Evolutionary conservation across 2,888 invertebrate species (phyloP).

Genomic region (Camponotus fellah): DNA sequence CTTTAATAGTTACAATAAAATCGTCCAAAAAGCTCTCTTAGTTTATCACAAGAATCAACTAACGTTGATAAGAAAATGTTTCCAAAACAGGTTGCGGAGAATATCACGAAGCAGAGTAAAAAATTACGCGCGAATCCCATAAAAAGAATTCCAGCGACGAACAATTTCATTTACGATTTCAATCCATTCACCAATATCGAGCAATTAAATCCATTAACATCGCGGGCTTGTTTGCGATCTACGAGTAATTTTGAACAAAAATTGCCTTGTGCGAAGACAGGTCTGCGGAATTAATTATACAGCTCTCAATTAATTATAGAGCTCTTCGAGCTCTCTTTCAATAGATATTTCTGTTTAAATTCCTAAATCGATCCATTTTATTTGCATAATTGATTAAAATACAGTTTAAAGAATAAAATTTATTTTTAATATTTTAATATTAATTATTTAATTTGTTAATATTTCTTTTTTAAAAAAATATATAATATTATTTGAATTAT

Average conservation of each 20-base stretch:
- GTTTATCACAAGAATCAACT: background rate
- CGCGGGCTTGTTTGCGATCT: background rate
- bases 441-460: background rate
- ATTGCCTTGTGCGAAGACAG: slow-evolving; percentile 16
- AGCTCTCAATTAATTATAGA: no score
- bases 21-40: background rate
- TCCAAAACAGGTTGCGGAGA: slow-evolving; percentile 54
- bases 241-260: slow-evolving; percentile 28
- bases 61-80: slow-evolving; percentile 18
- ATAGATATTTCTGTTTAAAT: background rate
- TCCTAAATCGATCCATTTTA: background rate
- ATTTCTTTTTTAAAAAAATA: background rate
- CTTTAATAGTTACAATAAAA: background rate
- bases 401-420: background rate
- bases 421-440: background rate
- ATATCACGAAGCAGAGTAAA: slow-evolving; percentile 35
- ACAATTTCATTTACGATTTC: slow-evolving; percentile 77
- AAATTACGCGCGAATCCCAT: background rate
- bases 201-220: background rate
- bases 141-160: slow-evolving; percentile 75
- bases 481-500: background rate
- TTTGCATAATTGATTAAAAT: background rate
- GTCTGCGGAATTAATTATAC: background rate
- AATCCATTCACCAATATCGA: slow-evolving; percentile 60
- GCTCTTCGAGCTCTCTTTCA: background rate